A percentile compares a stretch with the other conserved stretches of the same genome.
Conservation (phyloP, 2,113 vertebrate genomes). For the Proterorhinus semilunaris region DNA sequence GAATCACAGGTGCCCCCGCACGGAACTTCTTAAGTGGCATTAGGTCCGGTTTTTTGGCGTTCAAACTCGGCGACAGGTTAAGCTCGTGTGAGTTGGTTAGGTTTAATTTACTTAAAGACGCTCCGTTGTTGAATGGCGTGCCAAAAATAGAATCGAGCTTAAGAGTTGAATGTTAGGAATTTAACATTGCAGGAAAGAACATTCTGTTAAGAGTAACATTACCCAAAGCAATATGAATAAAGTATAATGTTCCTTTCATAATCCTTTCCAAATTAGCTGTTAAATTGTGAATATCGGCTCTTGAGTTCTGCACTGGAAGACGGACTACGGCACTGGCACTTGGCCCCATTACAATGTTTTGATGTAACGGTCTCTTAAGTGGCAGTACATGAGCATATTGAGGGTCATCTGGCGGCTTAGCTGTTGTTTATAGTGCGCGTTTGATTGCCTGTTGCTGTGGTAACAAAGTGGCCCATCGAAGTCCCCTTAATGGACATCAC, state of each 20-base stretch:
- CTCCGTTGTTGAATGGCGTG: background rate
- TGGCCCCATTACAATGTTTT: background rate
- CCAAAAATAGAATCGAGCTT: background rate
- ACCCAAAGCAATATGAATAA: too few relatives aligned
- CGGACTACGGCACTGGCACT: background rate
- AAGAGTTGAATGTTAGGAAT: too few relatives aligned
- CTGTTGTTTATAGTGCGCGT: background rate
- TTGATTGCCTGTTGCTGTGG: slow-evolving; percentile 3
- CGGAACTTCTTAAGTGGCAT: background rate
- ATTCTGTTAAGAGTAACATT: too few relatives aligned
- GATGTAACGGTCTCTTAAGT: background rate
- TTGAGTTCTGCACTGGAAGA: too few relatives aligned
- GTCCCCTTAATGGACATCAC: background rate
- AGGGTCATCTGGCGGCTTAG: background rate
- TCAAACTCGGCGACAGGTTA: background rate
- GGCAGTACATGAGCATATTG: background rate
- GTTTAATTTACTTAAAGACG: background rate
- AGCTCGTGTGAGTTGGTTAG: background rate
- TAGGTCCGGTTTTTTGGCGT: background rate
- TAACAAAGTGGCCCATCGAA: slow-evolving; percentile 1
- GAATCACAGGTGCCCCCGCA: background rate
- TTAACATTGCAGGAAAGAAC: too few relatives aligned
- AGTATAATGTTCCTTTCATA: too few relatives aligned
- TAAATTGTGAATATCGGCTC: too few relatives aligned
- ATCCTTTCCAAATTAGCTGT: too few relatives aligned